Percentiles rank a stretch among this genome's conserved stretches.
Evolutionary conservation across 2,113 vertebrate species (phyloP).

Genomic region (Centropus unirufus): DNA sequence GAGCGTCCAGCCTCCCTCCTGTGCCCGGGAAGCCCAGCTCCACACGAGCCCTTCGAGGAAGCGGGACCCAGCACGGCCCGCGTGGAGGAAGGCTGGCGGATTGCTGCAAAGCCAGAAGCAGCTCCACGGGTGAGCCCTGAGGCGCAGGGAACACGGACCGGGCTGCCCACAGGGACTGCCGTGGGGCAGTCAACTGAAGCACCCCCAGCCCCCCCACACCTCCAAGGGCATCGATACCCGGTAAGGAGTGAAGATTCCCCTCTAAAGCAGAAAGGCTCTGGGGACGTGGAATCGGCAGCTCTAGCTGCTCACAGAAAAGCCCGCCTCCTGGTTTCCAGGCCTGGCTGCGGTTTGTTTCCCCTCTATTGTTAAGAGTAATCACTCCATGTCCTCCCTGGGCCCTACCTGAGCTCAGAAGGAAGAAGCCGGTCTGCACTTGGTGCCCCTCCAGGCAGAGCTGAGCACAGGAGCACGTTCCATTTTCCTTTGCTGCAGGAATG

Average conservation of each 20-base stretch:
- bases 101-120: not conserved
- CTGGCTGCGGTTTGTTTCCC: not conserved
- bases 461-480: not conserved
- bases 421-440: not conserved
- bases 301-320: not conserved
- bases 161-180: not conserved
- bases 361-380: not conserved
- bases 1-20: not conserved
- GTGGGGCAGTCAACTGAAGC: not conserved
- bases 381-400: not conserved
- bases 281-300: not conserved
- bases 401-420: not conserved
- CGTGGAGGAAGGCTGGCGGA: not conserved
- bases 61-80: not conserved
- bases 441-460: not conserved
- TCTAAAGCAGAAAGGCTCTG: accelerated
- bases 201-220: not conserved
- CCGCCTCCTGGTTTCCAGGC: not conserved
- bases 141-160: not conserved
- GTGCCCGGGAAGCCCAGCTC: not conserved
- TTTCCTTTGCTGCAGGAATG: not conserved
- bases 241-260: accelerated
- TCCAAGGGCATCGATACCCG: not conserved
- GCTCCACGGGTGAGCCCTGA: not conserved
- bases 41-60: not conserved